Evolutionary conservation across 2,888 invertebrate species (phyloP), one percentile per base, ranked within the genome.

Genomic region (Melolontha melolontha): DNA sequence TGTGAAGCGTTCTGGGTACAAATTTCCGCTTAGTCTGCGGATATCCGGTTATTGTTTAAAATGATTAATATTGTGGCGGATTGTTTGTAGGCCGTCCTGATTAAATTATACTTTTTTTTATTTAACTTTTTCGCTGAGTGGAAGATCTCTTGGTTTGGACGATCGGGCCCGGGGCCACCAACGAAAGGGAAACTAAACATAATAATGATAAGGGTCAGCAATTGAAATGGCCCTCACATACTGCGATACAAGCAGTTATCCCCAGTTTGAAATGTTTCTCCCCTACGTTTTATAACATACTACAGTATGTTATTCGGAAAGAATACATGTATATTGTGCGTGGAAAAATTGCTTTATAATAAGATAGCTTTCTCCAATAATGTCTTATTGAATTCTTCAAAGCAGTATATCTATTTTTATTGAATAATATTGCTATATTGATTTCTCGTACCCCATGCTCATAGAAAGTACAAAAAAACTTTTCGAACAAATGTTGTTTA

Each of bases 131-230:
- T 22, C 52, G 65, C 55, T 65, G 65, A 65, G 41, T 41, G 54
- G 51, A 39, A 42, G 55, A 65, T 42, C 34, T 40, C 34, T 34
- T 29, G n/a, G 12, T 52, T 64, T 65, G 64, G 65, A 64, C 64
- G 66, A 66, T 66, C 59, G 55, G 51, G 68, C 70, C 67, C 27
- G 40, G 44, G 70, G 69, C 66, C 63, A 39, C 17, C 41, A 67
- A 68, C 49, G 70, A 69, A 68, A 72, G 74, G 76, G 75, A 74
- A 70, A 73, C 73, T 70, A 76, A 78, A 79, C 77, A 76, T 77
- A 78, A 78, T 80, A 80, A 79, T 78, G 78, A 80, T 78, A 77
- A 79, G 79, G 80, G 79, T 79, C 77, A 75, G 64, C n/a, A 76
- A 78, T 78, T 78, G 77, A 77, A 78, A 79, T 77, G 75, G 74